Percentiles rank a stretch among this genome's conserved stretches.
Evolutionary conservation across 2,888 invertebrate species (phyloP).

Genomic region (Heliconius ethilla): DNA sequence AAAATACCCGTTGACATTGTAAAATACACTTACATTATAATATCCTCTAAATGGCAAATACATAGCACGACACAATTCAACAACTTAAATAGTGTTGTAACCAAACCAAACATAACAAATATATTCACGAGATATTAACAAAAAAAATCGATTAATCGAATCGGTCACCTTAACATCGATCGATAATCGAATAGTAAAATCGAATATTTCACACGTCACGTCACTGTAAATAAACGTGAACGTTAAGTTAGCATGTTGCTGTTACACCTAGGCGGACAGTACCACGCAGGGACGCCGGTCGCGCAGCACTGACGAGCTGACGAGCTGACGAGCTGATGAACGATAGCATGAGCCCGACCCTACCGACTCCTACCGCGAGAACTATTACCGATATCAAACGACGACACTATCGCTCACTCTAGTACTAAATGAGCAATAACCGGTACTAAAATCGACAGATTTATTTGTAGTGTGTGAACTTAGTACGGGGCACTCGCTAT

Average conservation of each 20-base stretch:
- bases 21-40: constrained; percentile 37
- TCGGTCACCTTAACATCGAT: constrained; percentile 67
- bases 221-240: constrained; percentile 72
- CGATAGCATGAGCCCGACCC: constrained; percentile 78
- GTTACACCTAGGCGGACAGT: constrained; percentile 57
- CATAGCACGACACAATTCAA: constrained; percentile 46
- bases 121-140: constrained; percentile 33
- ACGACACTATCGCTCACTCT: constrained; percentile 50
- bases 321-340: constrained; percentile 62
- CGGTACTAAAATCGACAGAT: constrained; percentile 37
- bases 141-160: constrained; percentile 35
- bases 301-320: constrained; percentile 73
- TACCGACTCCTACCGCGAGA: constrained; percentile 68
- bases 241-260: constrained; percentile 60
- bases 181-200: constrained; percentile 50
- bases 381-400: constrained; percentile 54
- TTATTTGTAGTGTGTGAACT: constrained; percentile 45
- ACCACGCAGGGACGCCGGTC: constrained; percentile 72
- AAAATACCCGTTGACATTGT: constrained; percentile 15
- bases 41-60: constrained; percentile 43
- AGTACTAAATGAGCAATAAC: constrained; percentile 15
- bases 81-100: constrained; percentile 53
- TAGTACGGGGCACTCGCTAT: constrained; percentile 58
- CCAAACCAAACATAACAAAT: constrained; percentile 51
- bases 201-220: constrained; percentile 71